Conservation (phyloP, 2,113 vertebrate species). For the Aythya baeri region DNA sequence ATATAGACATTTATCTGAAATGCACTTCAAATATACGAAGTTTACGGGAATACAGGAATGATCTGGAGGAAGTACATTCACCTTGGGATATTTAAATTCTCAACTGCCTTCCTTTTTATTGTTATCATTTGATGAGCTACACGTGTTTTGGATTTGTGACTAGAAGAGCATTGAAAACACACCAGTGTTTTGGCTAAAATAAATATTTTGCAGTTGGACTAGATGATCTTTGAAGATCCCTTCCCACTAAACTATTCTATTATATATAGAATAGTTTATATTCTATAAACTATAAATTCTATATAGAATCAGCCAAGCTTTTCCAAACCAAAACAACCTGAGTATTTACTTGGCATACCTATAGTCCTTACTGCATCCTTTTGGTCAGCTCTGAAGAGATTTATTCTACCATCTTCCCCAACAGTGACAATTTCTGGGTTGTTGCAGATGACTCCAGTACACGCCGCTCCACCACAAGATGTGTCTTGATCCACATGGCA, state of each 20-base stretch:
- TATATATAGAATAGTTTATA: background rate
- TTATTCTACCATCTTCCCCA: slow-evolving; percentile 94
- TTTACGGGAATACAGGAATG: background rate
- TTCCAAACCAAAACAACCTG: background rate
- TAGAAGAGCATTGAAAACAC: background rate
- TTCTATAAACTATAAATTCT: too few relatives aligned
- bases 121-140: background rate
- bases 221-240: too few relatives aligned
- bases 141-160: too few relatives aligned
- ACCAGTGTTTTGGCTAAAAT: background rate
- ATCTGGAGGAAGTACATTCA: background rate
- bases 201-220: background rate
- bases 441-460: slow-evolving; percentile 88
- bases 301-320: background rate
- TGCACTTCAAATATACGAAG: background rate
- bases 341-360: slow-evolving; percentile 73
- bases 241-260: background rate
- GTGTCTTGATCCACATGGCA: slow-evolving; percentile 71
- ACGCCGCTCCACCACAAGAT: slow-evolving; percentile 82
- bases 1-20: background rate
- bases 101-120: background rate
- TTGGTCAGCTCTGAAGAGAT: slow-evolving; percentile 89
- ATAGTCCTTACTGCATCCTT: slow-evolving; percentile 85
- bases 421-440: slow-evolving; percentile 93
- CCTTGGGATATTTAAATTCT: background rate